A percentile compares a stretch with the other conserved stretches of the same genome.
Evolutionary conservation across 1,140 invertebrate species (phyloP).

Genomic region (Atopsyche davidsoni): DNA sequence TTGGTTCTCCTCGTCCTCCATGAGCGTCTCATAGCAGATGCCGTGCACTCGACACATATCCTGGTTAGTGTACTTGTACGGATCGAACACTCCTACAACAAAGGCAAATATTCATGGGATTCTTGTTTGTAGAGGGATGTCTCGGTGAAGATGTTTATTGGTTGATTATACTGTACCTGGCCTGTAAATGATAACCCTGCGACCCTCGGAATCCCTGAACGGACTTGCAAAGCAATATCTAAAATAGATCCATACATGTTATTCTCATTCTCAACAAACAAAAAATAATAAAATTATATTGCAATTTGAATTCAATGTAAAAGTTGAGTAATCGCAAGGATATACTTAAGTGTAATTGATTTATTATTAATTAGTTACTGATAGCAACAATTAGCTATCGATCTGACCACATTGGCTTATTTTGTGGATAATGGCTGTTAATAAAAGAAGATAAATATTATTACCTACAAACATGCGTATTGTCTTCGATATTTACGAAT

Average conservation of each 20-base stretch:
- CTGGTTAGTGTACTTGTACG: constrained; percentile 67
- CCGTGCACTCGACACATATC: constrained; percentile 75
- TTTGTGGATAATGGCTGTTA: too few species aligned
- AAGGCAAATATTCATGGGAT: too few species aligned
- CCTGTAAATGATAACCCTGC: constrained; percentile 69
- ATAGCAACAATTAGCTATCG: too few species aligned
- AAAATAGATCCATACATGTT: too few species aligned
- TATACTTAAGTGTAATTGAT: constrained; percentile 2
- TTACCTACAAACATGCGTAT: too few species aligned
- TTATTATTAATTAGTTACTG: too few species aligned
- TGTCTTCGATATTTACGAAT: too few species aligned
- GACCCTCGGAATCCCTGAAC: constrained; percentile 66
- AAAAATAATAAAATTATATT: background rate
- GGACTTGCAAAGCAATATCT: constrained; percentile 72
- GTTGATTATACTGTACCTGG: constrained; percentile 53
- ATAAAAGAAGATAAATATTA: too few species aligned
- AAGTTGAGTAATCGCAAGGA: background rate
- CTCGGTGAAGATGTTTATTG: background rate
- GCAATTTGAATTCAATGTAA: background rate
- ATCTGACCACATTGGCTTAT: too few species aligned
- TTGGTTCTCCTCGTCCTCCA: constrained; percentile 78
- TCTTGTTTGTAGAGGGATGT: too few species aligned
- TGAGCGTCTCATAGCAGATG: constrained; percentile 69
- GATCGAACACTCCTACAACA: constrained; percentile 67
- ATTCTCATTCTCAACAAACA: too few species aligned